Base-by-base conservation (phyloP, 2,113 vertebrate genomes). In the Edolisoma coerulescens region DNA sequence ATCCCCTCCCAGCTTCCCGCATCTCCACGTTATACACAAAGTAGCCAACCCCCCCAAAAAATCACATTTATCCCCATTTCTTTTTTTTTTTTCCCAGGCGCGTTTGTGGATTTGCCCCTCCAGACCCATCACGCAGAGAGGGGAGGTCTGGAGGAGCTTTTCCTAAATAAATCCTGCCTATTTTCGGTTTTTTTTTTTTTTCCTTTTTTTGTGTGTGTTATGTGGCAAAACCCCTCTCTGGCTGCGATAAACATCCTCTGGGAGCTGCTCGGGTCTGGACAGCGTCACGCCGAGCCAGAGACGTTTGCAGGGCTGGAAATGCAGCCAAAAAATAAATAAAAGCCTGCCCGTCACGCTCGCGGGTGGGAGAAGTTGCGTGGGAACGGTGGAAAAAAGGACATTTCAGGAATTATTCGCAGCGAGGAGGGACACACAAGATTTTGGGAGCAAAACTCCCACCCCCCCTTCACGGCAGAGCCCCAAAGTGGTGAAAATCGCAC, bases 81-180 rank as follows among this genome's bases (percentile, higher is more conserved):
- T n/a, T n/a, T n/a, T n/a, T n/a, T n/a, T n/a, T 26, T 18, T 37
- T 19, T 1, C 20, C 13, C 47, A 23, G 61, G 6, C 13, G 11
- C 24, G 1, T 69, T 84, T 78, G 0, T 37, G 44, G 27, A 37
- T 57, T 60, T 42, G 30, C 70, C 75, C 57, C 60, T 11, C 13
- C 2, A 53, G 33, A 45, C 64, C 10, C 41, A 16, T 7, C 5
- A 3, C 5, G 24, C 33, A 26, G 21, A 10, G 61, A 67, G 75
- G 33, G 52, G 57, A n/a, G 75, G 11, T 44, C 75, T 92, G 91
- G n/a, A n/a, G 21, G 12, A 86, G 41, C 24, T 57, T 71, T 80
- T 7, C 53, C 41, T 68, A 83, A 91, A 94, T 76, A 94, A 96
- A 96, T 79, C 80, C 84, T 86, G n/a, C n/a, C n/a, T n/a, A n/a